Evolutionary conservation across 2,888 invertebrate genomes (phyloP), one percentile per base, ranked within the genome.

Genomic region (Nemurella pictetii): DNA sequence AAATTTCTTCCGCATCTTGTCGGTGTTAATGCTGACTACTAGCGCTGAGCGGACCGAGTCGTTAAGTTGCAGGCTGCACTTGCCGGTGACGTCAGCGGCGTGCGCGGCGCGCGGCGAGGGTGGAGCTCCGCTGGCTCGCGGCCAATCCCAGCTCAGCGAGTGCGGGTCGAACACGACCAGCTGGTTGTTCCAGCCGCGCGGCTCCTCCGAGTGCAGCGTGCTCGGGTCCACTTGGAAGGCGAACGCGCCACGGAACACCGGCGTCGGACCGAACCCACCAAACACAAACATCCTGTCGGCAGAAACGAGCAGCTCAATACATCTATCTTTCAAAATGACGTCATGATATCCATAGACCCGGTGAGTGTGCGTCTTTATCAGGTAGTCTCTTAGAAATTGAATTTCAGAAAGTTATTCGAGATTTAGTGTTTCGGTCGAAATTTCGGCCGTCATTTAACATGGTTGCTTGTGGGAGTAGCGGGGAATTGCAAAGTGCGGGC

Each of bases 71-170:
- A 0, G 28, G 25, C 80, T 12, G 84, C 9, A 3, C 32, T 15
- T 83, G 9, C 87, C 87, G 85, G 85, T 83, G 1, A 89, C 89
- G 82, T 89, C 89, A 20, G 87, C 88, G 28, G 91, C 90, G 88
- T 91, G 91, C 12, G 92, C 91, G 73, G 92, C 92, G 81, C 91
- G 87, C 0, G 91, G 90, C 20, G 87, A 86, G 3, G 91, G 92
- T 1, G 88, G 86, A 4, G 81, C 81, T 5, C 91, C 91, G 88
- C 89, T 85, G 9, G 87, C 87, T 84, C 85, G 74, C 7, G 89
- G 89, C 88, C 88, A 89, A 77, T 86, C 87, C 89, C 89, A 89
- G 9, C 84, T 27, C 83, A 88, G 87, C 12, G 30, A 85, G 15
- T 77, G 84, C 5, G 88, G 87, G 86, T 89, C 88, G 85, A 88